These are phyloP conservation scores for Eupithecia centaureata DNA, from an alignment of 2,888 invertebrate species.

Conservation along the genomic window DNA sequence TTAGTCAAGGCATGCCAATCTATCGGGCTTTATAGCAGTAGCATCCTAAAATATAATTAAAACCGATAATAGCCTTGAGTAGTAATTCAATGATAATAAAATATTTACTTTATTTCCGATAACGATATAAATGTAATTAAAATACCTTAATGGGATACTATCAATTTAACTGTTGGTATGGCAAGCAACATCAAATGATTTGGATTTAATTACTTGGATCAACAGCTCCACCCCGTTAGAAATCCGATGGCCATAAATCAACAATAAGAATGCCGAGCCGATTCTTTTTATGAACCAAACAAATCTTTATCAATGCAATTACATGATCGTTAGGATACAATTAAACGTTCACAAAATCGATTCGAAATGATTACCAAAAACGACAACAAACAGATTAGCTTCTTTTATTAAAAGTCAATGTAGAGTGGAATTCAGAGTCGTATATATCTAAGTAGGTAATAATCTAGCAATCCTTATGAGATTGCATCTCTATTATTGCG, in stretches of 20 bases:
- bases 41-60: conserved; percentile 57
- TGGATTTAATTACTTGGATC: conserved; percentile 76
- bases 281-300: conserved; percentile 69
- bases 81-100: conserved; percentile 57
- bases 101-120: conserved; percentile 55
- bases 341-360: conserved; percentile 64
- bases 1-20: conserved; percentile 56
- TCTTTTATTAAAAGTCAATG: conserved; percentile 38
- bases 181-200: conserved; percentile 69
- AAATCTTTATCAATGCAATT: conserved; percentile 80
- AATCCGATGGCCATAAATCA: conserved; percentile 73
- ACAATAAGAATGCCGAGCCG: conserved; percentile 68
- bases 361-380: conserved; percentile 48
- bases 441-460: not conserved
- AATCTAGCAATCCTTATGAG: not conserved
- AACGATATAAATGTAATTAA: conserved; percentile 58
- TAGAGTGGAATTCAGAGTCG: conserved; percentile 3
- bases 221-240: conserved; percentile 67
- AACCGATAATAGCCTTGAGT: conserved; percentile 51
- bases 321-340: conserved; percentile 75
- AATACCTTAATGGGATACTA: conserved; percentile 66
- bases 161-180: conserved; percentile 66
- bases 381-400: conserved; percentile 19
- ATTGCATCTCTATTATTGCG: conserved; percentile 53
- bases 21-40: conserved; percentile 52